A percentile compares a stretch with the other conserved stretches of the same genome.
phyloP scores from a whole-genome alignment of 2,797 vertebrate species.

The Anomalospiza imberbis region DNA sequence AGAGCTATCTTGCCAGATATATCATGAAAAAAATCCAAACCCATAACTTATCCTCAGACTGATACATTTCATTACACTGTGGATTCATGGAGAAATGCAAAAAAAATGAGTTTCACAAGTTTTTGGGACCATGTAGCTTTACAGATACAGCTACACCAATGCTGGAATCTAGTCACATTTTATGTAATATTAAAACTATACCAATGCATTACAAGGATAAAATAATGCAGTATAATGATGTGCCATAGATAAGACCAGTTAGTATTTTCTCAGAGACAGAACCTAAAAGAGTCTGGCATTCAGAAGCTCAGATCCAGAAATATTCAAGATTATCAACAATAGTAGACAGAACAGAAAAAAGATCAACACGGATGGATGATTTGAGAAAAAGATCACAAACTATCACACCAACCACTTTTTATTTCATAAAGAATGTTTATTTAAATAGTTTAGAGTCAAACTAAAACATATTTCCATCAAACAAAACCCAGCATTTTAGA shows the following conservation, averaged over 20 bases:
- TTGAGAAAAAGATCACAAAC: neutral
- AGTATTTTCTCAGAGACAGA: neutral
- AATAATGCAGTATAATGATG: neutral
- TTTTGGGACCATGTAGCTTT: neutral
- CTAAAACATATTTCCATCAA: neutral
- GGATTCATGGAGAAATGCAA: neutral
- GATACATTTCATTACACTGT: neutral
- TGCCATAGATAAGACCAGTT: neutral
- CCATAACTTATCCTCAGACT: neutral
- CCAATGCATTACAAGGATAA: neutral
- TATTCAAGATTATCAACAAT: neutral
- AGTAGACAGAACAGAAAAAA: neutral
- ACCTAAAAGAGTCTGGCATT: neutral
- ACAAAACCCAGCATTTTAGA: neutral
- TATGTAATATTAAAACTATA: neutral
- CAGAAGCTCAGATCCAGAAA: neutral
- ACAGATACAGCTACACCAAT: neutral
- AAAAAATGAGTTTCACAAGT: neutral
- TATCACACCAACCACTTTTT: neutral
- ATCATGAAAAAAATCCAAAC: neutral
- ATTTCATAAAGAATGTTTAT: neutral
- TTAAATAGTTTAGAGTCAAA: neutral
- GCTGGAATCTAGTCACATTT: neutral
- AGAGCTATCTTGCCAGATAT: neutral
- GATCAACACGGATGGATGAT: neutral